Evolutionary conservation across 2,888 invertebrate species (phyloP).

Genomic region (Phortica magna): DNA sequence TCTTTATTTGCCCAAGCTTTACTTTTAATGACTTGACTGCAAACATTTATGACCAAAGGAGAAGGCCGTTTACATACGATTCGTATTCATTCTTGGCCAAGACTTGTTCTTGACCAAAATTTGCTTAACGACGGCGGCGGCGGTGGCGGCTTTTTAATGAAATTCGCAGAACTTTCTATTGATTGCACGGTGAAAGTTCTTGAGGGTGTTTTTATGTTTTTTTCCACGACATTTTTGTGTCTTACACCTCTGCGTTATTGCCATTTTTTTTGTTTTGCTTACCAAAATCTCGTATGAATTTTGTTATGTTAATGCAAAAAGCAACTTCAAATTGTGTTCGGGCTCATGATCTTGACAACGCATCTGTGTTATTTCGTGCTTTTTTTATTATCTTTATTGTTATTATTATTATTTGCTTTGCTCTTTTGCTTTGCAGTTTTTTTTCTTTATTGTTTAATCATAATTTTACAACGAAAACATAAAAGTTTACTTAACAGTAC

Average conservation of each 20-base stretch:
- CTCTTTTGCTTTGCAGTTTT: neutral
- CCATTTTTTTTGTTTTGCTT: slow-evolving; percentile 6
- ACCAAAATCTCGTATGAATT: neutral
- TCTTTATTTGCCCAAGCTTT: slow-evolving; percentile 64
- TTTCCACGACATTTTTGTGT: slow-evolving; percentile 28
- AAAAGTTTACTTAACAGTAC: slow-evolving; percentile 67
- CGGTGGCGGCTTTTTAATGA: slow-evolving; percentile 32
- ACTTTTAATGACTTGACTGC: slow-evolving; percentile 62
- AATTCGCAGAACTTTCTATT: slow-evolving; percentile 67
- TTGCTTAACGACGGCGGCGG: neutral
- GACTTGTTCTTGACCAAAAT: slow-evolving; percentile 13
- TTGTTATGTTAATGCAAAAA: slow-evolving; percentile 16
- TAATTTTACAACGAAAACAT: slow-evolving; percentile 47
- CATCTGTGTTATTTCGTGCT: neutral
- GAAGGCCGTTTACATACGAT: slow-evolving; percentile 18
- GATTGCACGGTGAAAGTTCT: slow-evolving; percentile 64
- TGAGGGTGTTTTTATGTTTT: slow-evolving; percentile 36
- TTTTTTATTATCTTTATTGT: neutral
- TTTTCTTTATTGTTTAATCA: neutral
- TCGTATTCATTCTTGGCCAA: slow-evolving; percentile 25
- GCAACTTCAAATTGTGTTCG: neutral
- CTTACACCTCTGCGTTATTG: slow-evolving; percentile 4
- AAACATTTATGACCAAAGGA: slow-evolving; percentile 35
- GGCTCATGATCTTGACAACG: too few species aligned
- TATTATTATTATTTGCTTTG: neutral